phyloP scores from a whole-genome alignment of 2,113 vertebrate species.

The Callospermophilus lateralis region DNA sequence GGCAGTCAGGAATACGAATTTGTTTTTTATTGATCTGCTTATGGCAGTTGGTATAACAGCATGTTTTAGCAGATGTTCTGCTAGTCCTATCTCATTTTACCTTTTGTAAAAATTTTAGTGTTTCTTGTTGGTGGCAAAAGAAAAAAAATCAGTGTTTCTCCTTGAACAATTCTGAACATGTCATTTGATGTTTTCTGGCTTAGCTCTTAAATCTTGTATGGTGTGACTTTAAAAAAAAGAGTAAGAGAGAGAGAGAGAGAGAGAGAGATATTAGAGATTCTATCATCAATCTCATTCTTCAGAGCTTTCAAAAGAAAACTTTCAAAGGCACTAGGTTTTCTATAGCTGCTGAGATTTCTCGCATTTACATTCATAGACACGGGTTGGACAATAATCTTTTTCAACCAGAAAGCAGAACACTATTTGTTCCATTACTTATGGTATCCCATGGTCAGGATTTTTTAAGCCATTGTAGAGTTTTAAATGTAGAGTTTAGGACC shows the following conservation, averaged over 20 bases:
- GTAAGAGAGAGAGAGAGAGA: neutral
- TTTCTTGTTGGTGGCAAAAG: conserved; percentile 53
- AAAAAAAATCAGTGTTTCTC: conserved; percentile 77
- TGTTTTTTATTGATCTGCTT: conserved; percentile 81
- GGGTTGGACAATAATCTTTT: conserved; percentile 31
- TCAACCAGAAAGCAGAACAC: neutral
- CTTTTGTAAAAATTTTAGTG: conserved; percentile 75
- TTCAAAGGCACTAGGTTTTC: conserved; percentile 1
- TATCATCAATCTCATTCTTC: conserved; percentile 39
- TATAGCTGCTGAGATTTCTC: neutral
- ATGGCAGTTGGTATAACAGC: conserved; percentile 58
- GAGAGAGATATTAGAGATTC: conserved; percentile 5
- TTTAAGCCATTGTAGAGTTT: conserved; percentile 1
- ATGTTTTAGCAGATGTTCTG: conserved; percentile 44
- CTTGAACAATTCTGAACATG: conserved; percentile 55
- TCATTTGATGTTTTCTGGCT: conserved; percentile 67
- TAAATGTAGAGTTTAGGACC: neutral
- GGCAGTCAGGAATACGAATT: conserved; percentile 64
- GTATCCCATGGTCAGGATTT: neutral
- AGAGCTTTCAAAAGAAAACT: conserved; percentile 16
- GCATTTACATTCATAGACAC: neutral
- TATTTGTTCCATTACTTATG: neutral
- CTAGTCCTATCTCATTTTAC: conserved; percentile 76
- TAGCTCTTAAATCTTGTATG: conserved; percentile 61
- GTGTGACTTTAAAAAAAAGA: neutral